phyloP scores from a whole-genome alignment of 2,888 invertebrate genomes.

The Drosophila bunnanda region DNA sequence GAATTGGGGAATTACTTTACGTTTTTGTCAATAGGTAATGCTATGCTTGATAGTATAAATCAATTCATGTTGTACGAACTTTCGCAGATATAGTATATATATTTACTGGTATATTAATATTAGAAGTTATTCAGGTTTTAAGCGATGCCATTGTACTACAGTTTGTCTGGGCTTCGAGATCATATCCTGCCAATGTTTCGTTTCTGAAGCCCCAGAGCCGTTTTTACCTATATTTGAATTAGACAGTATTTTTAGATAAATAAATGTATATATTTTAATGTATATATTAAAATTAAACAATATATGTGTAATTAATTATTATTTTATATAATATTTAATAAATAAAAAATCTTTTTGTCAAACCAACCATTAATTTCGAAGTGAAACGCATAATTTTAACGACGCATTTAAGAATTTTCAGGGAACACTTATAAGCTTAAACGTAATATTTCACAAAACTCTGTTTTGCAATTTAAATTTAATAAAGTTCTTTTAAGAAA shows the following conservation, averaged over 20 bases:
- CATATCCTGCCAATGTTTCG: conserved; percentile 99
- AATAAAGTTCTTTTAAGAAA: no score
- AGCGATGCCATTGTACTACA: conserved; percentile 98
- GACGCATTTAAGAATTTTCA: no score
- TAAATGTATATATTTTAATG: background rate
- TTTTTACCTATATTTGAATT: conserved; percentile 89
- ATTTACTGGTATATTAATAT: conserved; percentile 13
- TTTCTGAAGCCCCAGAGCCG: conserved; percentile 97
- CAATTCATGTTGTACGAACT: conserved; percentile 20
- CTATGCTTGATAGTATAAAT: conserved; percentile 32
- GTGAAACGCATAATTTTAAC: no score
- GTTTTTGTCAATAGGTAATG: conserved; percentile 19
- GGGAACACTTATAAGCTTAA: no score
- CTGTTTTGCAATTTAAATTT: no score
- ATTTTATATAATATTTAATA: no score
- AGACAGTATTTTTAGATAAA: background rate
- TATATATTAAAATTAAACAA: no score
- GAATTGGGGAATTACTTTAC: conserved; percentile 17
- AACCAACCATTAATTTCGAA: no score
- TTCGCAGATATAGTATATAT: conserved; percentile 5
- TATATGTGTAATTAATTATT: no score
- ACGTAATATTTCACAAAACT: no score
- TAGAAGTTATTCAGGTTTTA: conserved; percentile 92
- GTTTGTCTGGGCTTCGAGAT: conserved; percentile 98
- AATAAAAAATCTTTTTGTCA: no score